These are phyloP conservation scores for Lepidurus arcticus DNA, from an alignment of 1,140 invertebrate species.

Conservation along the genomic window DNA sequence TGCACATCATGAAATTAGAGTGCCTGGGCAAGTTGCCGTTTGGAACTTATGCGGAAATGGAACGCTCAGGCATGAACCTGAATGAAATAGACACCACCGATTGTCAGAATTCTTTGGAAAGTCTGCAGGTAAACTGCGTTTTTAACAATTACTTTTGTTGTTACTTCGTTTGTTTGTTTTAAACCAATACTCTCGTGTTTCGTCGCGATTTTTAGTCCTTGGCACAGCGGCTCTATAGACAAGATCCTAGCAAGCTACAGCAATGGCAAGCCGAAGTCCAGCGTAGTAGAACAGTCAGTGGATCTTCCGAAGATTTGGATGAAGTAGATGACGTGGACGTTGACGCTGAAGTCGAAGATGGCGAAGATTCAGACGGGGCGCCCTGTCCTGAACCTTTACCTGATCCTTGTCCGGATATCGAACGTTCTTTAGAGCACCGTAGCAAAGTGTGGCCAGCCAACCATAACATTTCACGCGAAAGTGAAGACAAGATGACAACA, in stretches of 20 bases:
- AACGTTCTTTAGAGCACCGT: not conserved
- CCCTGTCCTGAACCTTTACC: constrained; percentile 26
- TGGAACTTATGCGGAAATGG: constrained; percentile 92
- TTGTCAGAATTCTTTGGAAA: constrained; percentile 84
- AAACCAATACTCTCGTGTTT: constrained; percentile 22
- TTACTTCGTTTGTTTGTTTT: not conserved
- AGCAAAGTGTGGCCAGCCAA: not conserved
- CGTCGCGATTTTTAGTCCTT: constrained; percentile 55
- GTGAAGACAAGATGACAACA: not conserved
- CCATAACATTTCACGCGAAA: not conserved
- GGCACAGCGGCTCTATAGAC: constrained; percentile 73
- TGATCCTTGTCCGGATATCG: constrained; percentile 22
- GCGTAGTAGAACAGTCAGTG: constrained; percentile 36
- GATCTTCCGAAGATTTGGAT: constrained; percentile 36
- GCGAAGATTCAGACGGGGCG: constrained; percentile 32
- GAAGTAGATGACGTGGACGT: constrained; percentile 34
- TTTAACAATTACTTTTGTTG: not conserved
- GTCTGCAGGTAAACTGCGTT: constrained; percentile 57
- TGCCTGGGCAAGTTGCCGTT: constrained; percentile 85
- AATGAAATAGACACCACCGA: constrained; percentile 91
- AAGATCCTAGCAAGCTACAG: constrained; percentile 64
- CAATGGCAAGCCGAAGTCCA: constrained; percentile 36
- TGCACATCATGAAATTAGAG: constrained; percentile 93
- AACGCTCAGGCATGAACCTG: constrained; percentile 78
- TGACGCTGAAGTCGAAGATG: constrained; percentile 26